Conservation (phyloP, 2,797 vertebrate genomes). For the Acanthornis magna region DNA sequence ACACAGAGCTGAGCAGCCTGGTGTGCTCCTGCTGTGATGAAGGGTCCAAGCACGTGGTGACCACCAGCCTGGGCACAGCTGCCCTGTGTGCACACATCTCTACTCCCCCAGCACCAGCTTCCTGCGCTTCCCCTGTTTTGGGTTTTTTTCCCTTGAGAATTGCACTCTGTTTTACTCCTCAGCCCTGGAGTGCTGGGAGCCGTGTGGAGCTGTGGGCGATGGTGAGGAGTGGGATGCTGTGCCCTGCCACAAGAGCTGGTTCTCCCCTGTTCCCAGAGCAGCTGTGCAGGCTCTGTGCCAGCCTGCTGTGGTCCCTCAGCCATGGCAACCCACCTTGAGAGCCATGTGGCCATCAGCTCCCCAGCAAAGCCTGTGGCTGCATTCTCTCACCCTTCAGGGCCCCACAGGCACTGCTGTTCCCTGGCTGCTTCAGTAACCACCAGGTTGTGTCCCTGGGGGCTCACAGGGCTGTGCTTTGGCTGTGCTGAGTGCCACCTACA, state of each 20-base stretch:
- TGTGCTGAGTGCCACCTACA: neutral
- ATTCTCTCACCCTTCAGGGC: accelerated
- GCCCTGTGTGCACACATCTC: accelerated
- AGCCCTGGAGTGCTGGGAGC: neutral
- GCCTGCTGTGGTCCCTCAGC: neutral
- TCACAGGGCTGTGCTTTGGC: neutral
- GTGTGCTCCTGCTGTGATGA: neutral
- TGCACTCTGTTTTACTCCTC: neutral
- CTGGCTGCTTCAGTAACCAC: neutral
- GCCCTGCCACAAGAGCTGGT: neutral
- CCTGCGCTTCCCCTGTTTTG: neutral
- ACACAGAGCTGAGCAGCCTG: neutral
- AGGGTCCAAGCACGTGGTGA: neutral
- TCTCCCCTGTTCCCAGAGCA: neutral
- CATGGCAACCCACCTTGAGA: neutral
- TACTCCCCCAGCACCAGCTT: neutral
- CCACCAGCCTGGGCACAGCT: neutral
- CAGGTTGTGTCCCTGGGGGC: neutral
- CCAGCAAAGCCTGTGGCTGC: neutral
- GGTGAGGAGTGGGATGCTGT: neutral
- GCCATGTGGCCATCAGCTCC: neutral
- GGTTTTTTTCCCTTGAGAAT: neutral
- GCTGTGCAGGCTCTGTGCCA: neutral
- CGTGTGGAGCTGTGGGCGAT: accelerated
- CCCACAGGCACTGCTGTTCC: neutral